These are phyloP conservation scores for Burhinus oedicnemus DNA, from an alignment of 2,113 vertebrate genomes.

Conservation along the genomic window DNA sequence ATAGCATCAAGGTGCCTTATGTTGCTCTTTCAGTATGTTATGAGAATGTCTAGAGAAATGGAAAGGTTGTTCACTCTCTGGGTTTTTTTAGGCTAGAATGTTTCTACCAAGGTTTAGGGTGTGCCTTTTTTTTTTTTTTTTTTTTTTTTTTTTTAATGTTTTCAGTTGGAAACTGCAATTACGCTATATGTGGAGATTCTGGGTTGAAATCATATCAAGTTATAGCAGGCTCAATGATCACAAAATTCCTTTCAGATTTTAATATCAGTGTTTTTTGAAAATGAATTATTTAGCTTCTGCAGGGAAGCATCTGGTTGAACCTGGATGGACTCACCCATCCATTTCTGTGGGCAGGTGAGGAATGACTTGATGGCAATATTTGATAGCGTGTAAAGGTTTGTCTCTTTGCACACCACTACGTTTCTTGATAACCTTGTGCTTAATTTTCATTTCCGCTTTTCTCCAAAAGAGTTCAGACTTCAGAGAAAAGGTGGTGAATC, in stretches of 20 bases:
- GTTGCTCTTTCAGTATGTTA: neutral
- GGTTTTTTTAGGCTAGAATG: neutral
- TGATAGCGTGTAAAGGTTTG: neutral
- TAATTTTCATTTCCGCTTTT: slow-evolving; percentile 42
- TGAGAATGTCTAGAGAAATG: neutral
- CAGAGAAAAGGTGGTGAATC: slow-evolving; percentile 38
- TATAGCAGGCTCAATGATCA: neutral
- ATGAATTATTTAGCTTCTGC: neutral
- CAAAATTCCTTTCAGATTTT: neutral
- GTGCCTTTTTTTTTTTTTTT: neutral
- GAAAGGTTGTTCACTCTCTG: neutral
- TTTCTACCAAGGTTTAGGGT: neutral
- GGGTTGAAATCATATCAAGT: neutral
- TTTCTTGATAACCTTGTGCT: neutral
- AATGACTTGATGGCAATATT: neutral
- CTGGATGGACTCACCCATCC: neutral
- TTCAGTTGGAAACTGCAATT: neutral
- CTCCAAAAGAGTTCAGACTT: neutral
- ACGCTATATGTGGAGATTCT: neutral
- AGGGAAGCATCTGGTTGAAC: neutral
- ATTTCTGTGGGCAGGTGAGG: neutral
- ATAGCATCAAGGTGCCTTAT: neutral
- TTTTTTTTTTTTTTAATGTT: neutral
- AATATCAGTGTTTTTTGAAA: neutral
- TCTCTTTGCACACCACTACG: neutral